Evolutionary conservation across 2,888 invertebrate genomes (phyloP), one percentile per base, ranked within the genome.

Genomic region (Nomada lathburiana): DNA sequence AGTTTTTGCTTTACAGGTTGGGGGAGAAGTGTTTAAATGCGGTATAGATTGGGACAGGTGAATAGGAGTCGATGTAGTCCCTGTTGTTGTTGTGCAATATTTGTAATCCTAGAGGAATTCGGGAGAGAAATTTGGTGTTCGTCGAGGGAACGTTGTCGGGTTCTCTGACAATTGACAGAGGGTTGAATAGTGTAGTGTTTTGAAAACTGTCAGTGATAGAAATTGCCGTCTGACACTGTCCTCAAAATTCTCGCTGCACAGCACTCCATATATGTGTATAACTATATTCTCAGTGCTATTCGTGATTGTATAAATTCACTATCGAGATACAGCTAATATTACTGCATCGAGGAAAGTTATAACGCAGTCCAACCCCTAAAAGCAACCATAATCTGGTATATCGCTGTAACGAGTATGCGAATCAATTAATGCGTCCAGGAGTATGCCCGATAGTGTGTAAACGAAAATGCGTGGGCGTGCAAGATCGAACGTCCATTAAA

Each of bases 31-130:
- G 36, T 26, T 65, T 23, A 16, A 67, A 42, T 16, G 23, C 42
- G 16, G 36, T 36, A 36, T 44, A 20, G 36, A 70, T 60, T 36
- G 60, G 36, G 47, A 71, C 59, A 71, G 68, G 60, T 60, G 23
- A 23, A 29, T 29, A 16, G 4, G 36, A 36, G 3, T 62, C 23
- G n/a, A 16, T 9, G 44, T 36, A 36, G 36, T 36, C 36, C 36
- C 36, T 36, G 36, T 36, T 36, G 36, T 36, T 36, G 36, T 36
- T 36, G 36, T 36, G 36, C 36, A 36, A 36, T 36, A 36, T 36
- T 36, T 36, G 36, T 7, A 36, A 36, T 36, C 0, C 36, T 36
- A 36, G 36, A 36, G 36, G 36, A 36, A 36, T 5, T 36, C 36
- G 7, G 36, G 36, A 36, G 1, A 26, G 26, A 26, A 26, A 26